Base-by-base conservation (phyloP, 1,140 invertebrate species). In the Cylas formicarius region DNA sequence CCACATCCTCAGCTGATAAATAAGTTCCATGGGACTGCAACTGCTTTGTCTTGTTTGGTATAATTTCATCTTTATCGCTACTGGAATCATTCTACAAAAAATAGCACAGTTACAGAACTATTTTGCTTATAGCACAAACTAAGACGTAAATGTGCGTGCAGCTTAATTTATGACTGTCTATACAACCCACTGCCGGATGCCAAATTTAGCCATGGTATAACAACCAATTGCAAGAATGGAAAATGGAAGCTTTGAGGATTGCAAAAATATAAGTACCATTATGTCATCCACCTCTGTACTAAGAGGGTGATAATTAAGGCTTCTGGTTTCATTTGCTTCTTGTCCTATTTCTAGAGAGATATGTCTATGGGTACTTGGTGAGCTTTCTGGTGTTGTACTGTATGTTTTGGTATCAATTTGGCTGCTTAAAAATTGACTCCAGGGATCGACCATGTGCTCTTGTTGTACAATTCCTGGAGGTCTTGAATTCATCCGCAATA, bases 401-500 rank as follows among this genome's bases (percentile, higher is more conserved):
- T 42, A 17, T 11, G 50, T 35, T 44, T 44, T 47, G 17, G 40
- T 47, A 17, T 56, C 42, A 19, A 65, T 55, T 41, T 48, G 48
- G 29, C 46, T 49, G 39, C 45, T 52, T 24, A 65, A 57, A 69
- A 81, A 92, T 49, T 82, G 80, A 57, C 75, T 76, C 90, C 90
- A 94, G 7, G 84, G 82, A 73, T 94, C 87, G 10, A 80, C 78
- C 39, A 84, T 61, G 48, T 80, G 70, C 48, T 74, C 69, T 44
- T 67, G 72, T 14, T 73, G 68, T 23, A 72, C 75, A 22, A 66
- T 57, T 29, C 81, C 76, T 2, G 71, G 62, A 33, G 69, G 71
- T 54, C 77, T 74, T 4, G 90, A 93, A 67, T 95, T 95, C 41
- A 94, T 86, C 63, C 81, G 77, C 19, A 97, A 69, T 53, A 95